Conservation (phyloP, 2,888 invertebrate species). For the Muschampia plurimacula region DNA sequence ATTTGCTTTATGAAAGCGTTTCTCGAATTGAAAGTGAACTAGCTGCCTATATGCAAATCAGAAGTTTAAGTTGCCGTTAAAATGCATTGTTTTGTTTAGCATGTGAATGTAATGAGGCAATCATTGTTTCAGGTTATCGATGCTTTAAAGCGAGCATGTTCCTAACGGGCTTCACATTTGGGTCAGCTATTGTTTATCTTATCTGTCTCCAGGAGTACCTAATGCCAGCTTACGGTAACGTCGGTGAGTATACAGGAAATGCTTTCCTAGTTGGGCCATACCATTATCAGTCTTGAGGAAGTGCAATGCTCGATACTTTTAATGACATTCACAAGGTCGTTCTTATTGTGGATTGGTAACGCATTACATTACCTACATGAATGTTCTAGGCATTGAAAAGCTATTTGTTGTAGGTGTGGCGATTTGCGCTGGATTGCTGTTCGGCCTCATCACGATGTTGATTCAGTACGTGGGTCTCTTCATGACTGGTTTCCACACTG, state of each 20-base stretch:
- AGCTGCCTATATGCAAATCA: not conserved
- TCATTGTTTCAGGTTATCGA: constrained; percentile 89
- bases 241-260: constrained; percentile 76
- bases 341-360: not conserved
- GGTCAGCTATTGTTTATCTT: constrained; percentile 91
- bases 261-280: constrained; percentile 7
- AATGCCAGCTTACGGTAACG: constrained; percentile 91
- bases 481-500: constrained; percentile 92
- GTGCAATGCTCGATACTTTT: not conserved
- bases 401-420: constrained; percentile 84
- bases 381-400: not conserved
- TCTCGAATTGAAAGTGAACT: constrained; percentile 10
- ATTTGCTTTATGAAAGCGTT: constrained; percentile 1
- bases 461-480: constrained; percentile 93
- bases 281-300: constrained; percentile 11
- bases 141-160: constrained; percentile 96
- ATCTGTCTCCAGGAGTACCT: constrained; percentile 93
- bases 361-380: not conserved
- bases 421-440: constrained; percentile 90
- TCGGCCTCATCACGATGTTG: constrained; percentile 92
- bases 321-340: too few relatives aligned
- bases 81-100: constrained; percentile 3
- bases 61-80: not conserved
- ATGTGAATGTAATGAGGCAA: constrained; percentile 12
- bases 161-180: constrained; percentile 94